Conservation (phyloP, 2,797 vertebrate species). For the Staurois parvus region DNA sequence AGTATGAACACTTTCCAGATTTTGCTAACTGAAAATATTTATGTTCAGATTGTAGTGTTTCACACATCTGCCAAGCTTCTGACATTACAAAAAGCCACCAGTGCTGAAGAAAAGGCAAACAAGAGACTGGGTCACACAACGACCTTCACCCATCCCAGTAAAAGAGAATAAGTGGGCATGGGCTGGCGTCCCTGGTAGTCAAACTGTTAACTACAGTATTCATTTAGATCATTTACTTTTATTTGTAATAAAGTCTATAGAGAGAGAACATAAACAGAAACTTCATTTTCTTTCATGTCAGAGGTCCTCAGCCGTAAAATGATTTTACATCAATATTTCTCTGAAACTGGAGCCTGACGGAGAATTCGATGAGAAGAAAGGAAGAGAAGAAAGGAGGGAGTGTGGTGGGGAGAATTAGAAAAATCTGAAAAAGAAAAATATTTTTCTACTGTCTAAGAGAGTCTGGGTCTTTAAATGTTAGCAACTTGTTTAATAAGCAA, state of each 20-base stretch:
- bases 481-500: slow-evolving; percentile 52
- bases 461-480: slow-evolving; percentile 54
- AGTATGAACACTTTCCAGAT: slow-evolving; percentile 38
- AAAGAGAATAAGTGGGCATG: neutral
- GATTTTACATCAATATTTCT: slow-evolving; percentile 49
- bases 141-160: neutral
- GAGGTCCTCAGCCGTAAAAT: slow-evolving; percentile 45
- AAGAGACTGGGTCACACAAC: neutral
- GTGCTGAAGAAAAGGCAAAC: neutral
- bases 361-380: slow-evolving; percentile 39
- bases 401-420: slow-evolving; percentile 13
- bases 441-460: slow-evolving; percentile 51
- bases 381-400: slow-evolving; percentile 2
- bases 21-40: slow-evolving; percentile 56
- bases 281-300: slow-evolving; percentile 39
- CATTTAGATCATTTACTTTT: neutral
- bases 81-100: neutral
- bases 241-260: slow-evolving; percentile 30
- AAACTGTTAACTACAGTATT: slow-evolving; percentile 11
- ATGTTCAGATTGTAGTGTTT: slow-evolving; percentile 28
- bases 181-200: neutral
- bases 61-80: slow-evolving; percentile 33
- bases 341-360: slow-evolving; percentile 38
- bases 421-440: slow-evolving; percentile 61
- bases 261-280: slow-evolving; percentile 30